Base-by-base conservation (phyloP, 2,113 vertebrate species). In the Cephalophus harveyi region DNA sequence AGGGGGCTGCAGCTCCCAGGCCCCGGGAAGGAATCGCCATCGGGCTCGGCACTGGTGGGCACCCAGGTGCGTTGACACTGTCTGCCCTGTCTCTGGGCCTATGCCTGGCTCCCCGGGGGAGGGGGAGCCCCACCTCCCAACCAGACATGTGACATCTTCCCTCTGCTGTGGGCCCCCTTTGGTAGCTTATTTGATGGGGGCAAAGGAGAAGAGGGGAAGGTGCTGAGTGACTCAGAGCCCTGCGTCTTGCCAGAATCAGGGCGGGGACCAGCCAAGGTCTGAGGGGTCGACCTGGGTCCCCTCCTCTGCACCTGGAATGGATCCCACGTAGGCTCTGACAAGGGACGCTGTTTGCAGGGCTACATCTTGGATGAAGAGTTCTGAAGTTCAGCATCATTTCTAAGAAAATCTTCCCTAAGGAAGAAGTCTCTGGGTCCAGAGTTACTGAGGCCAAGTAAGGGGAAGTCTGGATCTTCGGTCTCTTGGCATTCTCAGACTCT, bases 61-160 rank as follows among this genome's bases (percentile, higher is more conserved):
- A 27, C 50, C 1, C 12, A 10, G 50, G 33, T 54, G 11, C 3
- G 2, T 6, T 11, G 15, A 33, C 30, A 2, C 78, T 21, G 48
- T 50, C 48, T 82, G 17, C 10, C 5, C 5, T 82, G 79, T 1
- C 19, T 7, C 16, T 23, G 79, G 48, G 79, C 21, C 33, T 55
- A 33, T 23, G 21, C 21, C n/a, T 8, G 19, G 52, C 52, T 27
- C 52, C 50, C 81, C 0, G 7, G 21, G 79, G 79, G 30, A 13
- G 78, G 10, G 10, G 10, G 10, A 6, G 30, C 17, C 30, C 30
- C 3, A 12, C 30, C 50, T 33, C 2, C 27, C 40, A 76, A 43
- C 40, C 91, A 46, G 93, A 48, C 62, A 0, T 30, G 59, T 86
- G 88, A 71, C 96, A 92, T 92, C 90, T 71, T 90, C 83, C 87